Evolutionary conservation across 1,140 invertebrate genomes (phyloP).

Genomic region (Apis florea): DNA sequence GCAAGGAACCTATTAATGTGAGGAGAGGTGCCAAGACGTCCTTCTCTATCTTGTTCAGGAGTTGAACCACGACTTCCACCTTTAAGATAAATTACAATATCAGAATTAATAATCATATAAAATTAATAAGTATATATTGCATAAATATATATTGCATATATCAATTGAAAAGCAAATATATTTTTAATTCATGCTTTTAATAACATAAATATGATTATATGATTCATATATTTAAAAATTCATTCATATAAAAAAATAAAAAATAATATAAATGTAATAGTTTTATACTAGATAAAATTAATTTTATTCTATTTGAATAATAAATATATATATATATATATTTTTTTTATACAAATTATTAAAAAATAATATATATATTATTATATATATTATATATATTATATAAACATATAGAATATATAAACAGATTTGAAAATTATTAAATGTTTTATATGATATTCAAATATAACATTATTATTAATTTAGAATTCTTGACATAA

Average conservation of each 20-base stretch:
- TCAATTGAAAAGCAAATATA: constrained; percentile 29
- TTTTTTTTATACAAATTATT: too few relatives aligned
- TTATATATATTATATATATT: too few relatives aligned
- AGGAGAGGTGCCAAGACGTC: constrained; percentile 86
- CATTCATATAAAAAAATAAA: constrained; percentile 23
- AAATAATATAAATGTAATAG: not conserved
- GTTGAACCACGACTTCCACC: constrained; percentile 83
- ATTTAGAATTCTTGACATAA: not conserved
- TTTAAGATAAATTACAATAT: constrained; percentile 63
- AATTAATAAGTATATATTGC: too few relatives aligned
- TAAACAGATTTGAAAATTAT: constrained; percentile 24
- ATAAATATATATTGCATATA: not conserved
- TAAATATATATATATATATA: constrained; percentile 10
- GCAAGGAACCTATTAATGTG: constrained; percentile 92
- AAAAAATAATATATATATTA: too few relatives aligned
- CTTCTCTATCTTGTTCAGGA: constrained; percentile 82
- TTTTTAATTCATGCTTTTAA: constrained; percentile 48
- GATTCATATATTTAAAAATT: constrained; percentile 13
- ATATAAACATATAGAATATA: too few relatives aligned
- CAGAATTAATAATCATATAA: constrained; percentile 11
- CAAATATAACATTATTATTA: not conserved
- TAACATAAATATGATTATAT: constrained; percentile 29
- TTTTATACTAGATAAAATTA: not conserved
- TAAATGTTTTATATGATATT: constrained; percentile 2
- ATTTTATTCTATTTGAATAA: constrained; percentile 11